These are phyloP conservation scores for Cynaeus angustus DNA, from an alignment of 2,888 invertebrate species.

Conservation along the genomic window DNA sequence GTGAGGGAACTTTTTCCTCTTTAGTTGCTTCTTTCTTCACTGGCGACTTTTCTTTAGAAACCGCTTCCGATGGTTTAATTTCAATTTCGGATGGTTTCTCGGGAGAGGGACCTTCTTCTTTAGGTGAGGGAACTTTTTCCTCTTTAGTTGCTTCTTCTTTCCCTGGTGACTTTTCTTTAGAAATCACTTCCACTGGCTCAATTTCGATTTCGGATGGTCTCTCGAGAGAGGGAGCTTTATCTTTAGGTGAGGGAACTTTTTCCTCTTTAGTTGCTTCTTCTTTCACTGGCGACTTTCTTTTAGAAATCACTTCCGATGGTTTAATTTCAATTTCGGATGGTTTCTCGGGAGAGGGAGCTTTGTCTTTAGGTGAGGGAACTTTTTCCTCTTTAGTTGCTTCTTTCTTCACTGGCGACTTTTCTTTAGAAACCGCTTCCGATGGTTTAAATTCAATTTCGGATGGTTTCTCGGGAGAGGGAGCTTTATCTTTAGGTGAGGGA, in stretches of 20 bases:
- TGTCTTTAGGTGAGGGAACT: slow-evolving; percentile 10
- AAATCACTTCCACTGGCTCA: background rate
- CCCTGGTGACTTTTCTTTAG: slow-evolving; percentile 3
- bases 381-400: background rate
- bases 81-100: slow-evolving; percentile 15
- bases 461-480: slow-evolving; percentile 2
- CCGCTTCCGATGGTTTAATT: background rate
- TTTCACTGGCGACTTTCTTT: background rate
- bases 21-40: slow-evolving; percentile 14
- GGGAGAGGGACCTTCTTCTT: slow-evolving; percentile 14
- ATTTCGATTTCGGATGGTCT: slow-evolving; percentile 17
- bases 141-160: slow-evolving; percentile 10
- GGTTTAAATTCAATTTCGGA: slow-evolving; percentile 8
- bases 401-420: background rate
- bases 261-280: slow-evolving; percentile 1
- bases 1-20: slow-evolving; percentile 16
- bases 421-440: background rate
- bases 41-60: slow-evolving; percentile 28
- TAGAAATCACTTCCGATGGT: background rate
- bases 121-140: slow-evolving; percentile 15
- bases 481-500: slow-evolving; percentile 4
- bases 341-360: slow-evolving; percentile 23
- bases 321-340: slow-evolving; percentile 15
- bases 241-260: background rate
- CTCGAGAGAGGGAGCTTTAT: slow-evolving; percentile 25